Percentiles rank a stretch among this genome's conserved stretches.
phyloP scores from a whole-genome alignment of 2,888 invertebrate species.

The Endotricha flammealis region DNA sequence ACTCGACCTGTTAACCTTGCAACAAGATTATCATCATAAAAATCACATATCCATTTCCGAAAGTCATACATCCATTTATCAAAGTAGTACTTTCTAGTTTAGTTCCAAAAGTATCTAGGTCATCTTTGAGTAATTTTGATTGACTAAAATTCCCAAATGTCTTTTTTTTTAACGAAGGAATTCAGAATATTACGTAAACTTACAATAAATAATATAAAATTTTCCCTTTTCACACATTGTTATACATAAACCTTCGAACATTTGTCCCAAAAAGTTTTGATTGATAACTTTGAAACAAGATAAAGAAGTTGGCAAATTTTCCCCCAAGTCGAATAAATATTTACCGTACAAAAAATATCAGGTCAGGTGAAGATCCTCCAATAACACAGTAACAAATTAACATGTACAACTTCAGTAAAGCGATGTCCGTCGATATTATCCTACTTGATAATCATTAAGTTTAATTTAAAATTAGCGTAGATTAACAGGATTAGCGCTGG shows the following conservation, averaged over 20 bases:
- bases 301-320: slow-evolving; percentile 17
- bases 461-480: slow-evolving; percentile 34
- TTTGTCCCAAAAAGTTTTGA: slow-evolving; percentile 13
- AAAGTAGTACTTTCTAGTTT: no score
- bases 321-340: slow-evolving; percentile 15
- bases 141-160: no score
- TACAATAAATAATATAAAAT: no score
- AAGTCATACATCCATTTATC: no score
- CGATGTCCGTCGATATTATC: slow-evolving; percentile 17
- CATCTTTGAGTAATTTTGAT: no score
- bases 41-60: no score
- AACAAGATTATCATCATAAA: no score
- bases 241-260: neutral
- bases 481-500: slow-evolving; percentile 32
- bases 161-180: no score
- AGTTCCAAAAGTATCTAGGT: no score
- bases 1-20: no score
- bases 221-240: neutral
- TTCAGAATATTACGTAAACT: no score
- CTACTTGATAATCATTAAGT: slow-evolving; percentile 35
- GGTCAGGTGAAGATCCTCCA: neutral
- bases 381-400: slow-evolving; percentile 5
- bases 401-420: slow-evolving; percentile 9
- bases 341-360: neutral
- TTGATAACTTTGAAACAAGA: slow-evolving; percentile 17